A percentile compares a stretch with the other conserved stretches of the same genome.
phyloP scores from a whole-genome alignment of 2,113 vertebrate species.

The Psammodynastes pulverulentus region DNA sequence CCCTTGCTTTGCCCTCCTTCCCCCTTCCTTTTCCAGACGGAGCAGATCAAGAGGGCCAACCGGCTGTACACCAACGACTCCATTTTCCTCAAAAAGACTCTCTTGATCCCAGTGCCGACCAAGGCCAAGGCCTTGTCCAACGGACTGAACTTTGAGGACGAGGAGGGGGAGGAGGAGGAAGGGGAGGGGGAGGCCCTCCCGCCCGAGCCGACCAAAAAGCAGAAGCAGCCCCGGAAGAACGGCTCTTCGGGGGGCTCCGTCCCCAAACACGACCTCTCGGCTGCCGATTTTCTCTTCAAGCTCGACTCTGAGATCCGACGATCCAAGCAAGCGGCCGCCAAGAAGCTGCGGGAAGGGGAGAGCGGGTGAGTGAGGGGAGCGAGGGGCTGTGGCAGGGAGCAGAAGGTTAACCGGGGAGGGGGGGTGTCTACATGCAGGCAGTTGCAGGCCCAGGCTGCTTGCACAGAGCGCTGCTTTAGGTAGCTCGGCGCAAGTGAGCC shows the following conservation, averaged over 20 bases:
- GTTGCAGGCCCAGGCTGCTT: neutral
- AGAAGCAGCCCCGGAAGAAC: neutral
- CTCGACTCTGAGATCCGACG: conserved; percentile 82
- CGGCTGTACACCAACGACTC: conserved; percentile 91
- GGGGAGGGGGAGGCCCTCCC: accelerated
- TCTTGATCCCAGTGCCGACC: conserved; percentile 78
- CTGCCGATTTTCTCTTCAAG: conserved; percentile 80
- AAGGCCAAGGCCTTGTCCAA: conserved; percentile 57
- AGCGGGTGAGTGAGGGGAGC: conserved; percentile 62
- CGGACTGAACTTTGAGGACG: conserved; percentile 47
- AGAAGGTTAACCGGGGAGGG: too few relatives aligned
- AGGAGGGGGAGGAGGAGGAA: conserved; percentile 35
- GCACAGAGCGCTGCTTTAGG: neutral
- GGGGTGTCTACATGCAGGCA: neutral
- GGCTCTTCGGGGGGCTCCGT: accelerated
- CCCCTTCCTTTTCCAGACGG: conserved; percentile 73
- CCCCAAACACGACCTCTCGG: conserved; percentile 72
- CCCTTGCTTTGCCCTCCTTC: neutral
- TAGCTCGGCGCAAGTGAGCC: neutral
- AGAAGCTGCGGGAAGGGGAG: conserved; percentile 65
- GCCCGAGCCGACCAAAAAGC: neutral
- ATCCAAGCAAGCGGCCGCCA: conserved; percentile 80
- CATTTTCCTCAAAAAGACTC: conserved; percentile 85
- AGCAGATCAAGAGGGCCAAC: conserved; percentile 91
- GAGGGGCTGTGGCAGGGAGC: neutral